phyloP scores from a whole-genome alignment of 2,888 invertebrate genomes.

The Tinea semifulvella region DNA sequence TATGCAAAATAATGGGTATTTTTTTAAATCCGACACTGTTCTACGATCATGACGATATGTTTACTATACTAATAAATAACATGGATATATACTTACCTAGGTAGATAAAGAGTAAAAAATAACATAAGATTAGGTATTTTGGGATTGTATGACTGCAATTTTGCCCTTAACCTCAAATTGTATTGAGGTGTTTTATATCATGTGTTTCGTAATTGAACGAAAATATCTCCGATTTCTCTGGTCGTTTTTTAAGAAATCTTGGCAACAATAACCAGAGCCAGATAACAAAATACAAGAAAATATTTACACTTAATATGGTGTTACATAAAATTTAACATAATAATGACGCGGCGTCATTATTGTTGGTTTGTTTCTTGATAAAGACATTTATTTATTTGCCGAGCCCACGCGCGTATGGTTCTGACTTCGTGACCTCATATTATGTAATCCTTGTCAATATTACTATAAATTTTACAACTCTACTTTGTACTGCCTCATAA shows the following conservation, averaged over 20 bases:
- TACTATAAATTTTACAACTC: slow-evolving; percentile 9
- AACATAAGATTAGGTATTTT: too few relatives aligned
- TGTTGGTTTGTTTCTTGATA: slow-evolving; percentile 31
- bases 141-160: too few relatives aligned
- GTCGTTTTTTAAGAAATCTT: not conserved
- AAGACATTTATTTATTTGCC: slow-evolving; percentile 33
- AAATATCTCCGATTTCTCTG: too few relatives aligned
- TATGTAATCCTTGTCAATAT: slow-evolving; percentile 12
- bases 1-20: too few relatives aligned
- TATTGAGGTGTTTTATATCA: too few relatives aligned
- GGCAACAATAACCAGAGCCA: not conserved
- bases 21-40: too few relatives aligned
- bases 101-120: too few relatives aligned
- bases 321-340: slow-evolving; percentile 7
- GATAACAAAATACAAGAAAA: slow-evolving; percentile 1
- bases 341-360: not conserved
- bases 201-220: too few relatives aligned
- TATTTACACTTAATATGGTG: not conserved
- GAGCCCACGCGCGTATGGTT: slow-evolving; percentile 5
- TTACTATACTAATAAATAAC: too few relatives aligned
- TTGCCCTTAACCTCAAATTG: too few relatives aligned
- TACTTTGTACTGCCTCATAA: slow-evolving; percentile 1
- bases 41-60: too few relatives aligned
- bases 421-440: slow-evolving; percentile 6
- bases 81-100: too few relatives aligned